These are phyloP conservation scores for Lapara coniferarum DNA, from an alignment of 2,888 invertebrate genomes.

Conservation along the genomic window DNA sequence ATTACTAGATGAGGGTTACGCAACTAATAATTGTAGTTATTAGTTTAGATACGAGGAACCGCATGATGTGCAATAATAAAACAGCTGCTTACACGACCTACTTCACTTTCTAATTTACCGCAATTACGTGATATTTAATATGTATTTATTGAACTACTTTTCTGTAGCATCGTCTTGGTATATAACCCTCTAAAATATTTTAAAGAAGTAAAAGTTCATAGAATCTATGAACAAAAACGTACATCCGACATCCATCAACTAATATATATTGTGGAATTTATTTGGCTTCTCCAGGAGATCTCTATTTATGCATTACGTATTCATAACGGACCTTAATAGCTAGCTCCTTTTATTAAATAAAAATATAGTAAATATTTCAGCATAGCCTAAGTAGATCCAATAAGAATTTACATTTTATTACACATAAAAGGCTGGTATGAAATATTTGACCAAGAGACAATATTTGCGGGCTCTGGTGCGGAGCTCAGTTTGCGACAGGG, in stretches of 20 bases:
- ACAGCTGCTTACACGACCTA: not conserved
- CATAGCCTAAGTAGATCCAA: not conserved
- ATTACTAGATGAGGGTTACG: conserved; percentile 11
- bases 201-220: too few species aligned
- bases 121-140: not conserved
- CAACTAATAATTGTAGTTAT: conserved; percentile 9
- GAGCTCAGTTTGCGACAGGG: not conserved
- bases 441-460: not conserved
- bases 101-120: conserved; percentile 17
- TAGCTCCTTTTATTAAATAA: not conserved
- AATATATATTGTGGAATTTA: too few species aligned
- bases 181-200: too few species aligned
- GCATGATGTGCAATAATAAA: conserved; percentile 12
- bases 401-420: conserved; percentile 12
- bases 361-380: not conserved
- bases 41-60: conserved; percentile 8
- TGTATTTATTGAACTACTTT: too few species aligned
- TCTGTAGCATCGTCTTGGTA: not conserved
- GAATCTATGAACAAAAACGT: too few species aligned
- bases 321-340: not conserved
- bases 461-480: not conserved
- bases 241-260: too few species aligned
- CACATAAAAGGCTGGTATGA: not conserved
- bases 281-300: too few species aligned
- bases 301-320: too few species aligned